Base-by-base conservation (phyloP, 2,113 vertebrate genomes). In the Sander lucioperca region DNA sequence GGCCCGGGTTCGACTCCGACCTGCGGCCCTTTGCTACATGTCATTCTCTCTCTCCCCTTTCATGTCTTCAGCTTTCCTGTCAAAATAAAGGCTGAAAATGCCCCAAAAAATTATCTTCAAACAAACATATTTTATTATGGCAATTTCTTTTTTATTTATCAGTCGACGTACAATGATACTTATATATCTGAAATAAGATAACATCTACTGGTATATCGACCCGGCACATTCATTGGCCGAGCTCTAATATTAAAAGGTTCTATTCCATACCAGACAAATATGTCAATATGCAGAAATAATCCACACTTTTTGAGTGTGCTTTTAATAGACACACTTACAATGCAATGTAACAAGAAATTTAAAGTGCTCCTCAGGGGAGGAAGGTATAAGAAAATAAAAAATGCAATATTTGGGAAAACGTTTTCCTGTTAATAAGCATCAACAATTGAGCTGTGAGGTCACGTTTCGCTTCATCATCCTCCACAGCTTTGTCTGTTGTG, bases 401-500 rank as follows among this genome's bases (percentile, higher is more conserved):
- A 39, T n/a, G 1, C 3, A 47, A 74, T 74, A 7, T 51, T 48
- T 27, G 43, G 13, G 16, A 11, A 67, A 74, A 51, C 0, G 3
- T 43, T 25, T 13, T 64, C 11, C 56, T 45, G 23, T 56, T n/a
- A 43, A 25, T 30, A 61, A 66, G 23, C 50, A 2, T 15, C 27
- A 39, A 59, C 27, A 65, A 36, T 13, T 43, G 53, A 74, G 67
- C 36, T 27, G 11, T 58, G 65, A 74, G 47, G 57, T 54, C 30
- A 53, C 25, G 8, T 74, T 68, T 53, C 27, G 13, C 33, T 59
- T 39, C 25, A 68, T 65, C 79, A 36, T 77, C 59, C 69, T 39
- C 18, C 27, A 43, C 33, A 72, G 45, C 36, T 62, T 65, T 18
- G 53, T 50, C 58, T 67, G 76, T 25, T 69, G 70, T 62, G 84